phyloP scores from a whole-genome alignment of 2,113 vertebrate genomes.

The Rhegmatorhina hoffmannsi region DNA sequence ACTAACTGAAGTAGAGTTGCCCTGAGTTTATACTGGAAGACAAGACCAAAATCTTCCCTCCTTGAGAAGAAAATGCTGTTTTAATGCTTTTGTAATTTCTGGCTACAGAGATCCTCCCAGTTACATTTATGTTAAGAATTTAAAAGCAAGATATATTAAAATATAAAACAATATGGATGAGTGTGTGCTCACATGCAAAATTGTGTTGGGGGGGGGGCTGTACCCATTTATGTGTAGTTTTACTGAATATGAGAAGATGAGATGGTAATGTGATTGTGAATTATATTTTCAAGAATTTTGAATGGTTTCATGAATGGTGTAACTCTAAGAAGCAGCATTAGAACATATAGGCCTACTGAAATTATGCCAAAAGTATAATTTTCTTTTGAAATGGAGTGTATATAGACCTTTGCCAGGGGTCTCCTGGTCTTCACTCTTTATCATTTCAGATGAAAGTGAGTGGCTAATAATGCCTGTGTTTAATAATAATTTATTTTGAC shows the following conservation, averaged over 20 bases:
- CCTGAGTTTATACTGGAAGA: conserved; percentile 42
- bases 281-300: conserved; percentile 52
- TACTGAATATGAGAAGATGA: not conserved
- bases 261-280: not conserved
- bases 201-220: fast-evolving
- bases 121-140: conserved; percentile 72
- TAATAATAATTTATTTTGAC: not conserved
- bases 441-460: not conserved
- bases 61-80: conserved; percentile 56
- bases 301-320: conserved; percentile 13
- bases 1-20: not conserved
- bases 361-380: conserved; percentile 25
- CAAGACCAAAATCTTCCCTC: not conserved
- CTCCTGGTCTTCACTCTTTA: not conserved
- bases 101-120: conserved; percentile 56
- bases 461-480: not conserved
- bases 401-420: not conserved
- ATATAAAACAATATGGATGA: conserved; percentile 59
- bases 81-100: conserved; percentile 70
- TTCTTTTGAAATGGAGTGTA: not conserved
- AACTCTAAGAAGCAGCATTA: not conserved
- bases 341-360: conserved; percentile 17
- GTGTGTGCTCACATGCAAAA: not conserved
- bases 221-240: not conserved
- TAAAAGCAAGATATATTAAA: conserved; percentile 77